Evolutionary conservation across 2,113 vertebrate genomes (phyloP), one percentile per base, ranked within the genome.

Genomic region (Excalfactoria chinensis): DNA sequence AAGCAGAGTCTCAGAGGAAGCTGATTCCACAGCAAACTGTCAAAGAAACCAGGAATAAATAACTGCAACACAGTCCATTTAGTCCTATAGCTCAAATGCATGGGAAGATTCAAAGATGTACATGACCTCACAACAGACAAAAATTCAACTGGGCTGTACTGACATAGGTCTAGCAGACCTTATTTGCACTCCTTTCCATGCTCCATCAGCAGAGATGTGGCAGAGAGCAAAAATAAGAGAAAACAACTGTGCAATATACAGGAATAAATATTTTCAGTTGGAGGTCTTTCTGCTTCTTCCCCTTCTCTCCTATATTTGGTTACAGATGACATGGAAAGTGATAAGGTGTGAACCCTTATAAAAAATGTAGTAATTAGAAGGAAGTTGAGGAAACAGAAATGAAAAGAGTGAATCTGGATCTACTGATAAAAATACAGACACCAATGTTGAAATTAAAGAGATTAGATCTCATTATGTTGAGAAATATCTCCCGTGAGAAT

Each of bases 401-500:
- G n/a, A 85, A 58, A 1, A 32, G 21, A 17, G 44, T 67, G 32
- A 88, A 68, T 35, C 20, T 68, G 60, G 78, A 22, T 60, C 30
- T 34, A 19, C 84, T 56, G 73, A 62, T 80, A 64, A 55, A 75
- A 69, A 58, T 63, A 46, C 44, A 74, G 53, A 67, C 69, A 93
- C 28, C 19, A 73, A 11, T 46, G 82, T 55, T 68, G 72, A 93
- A 82, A 91, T 85, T 73, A 84, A 72, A 80, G 73, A 94, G 67
- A 93, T 87, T 86, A 89, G 74, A 85, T 91, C 94, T 96, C 73
- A 70, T 94, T 83, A 81, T 46, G 30, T 44, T 75, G 74, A 79
- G 55, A 85, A 67, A 93, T 68, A 58, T 88, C 60, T 93, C 71
- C 76, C 4, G 0, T 34, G 89, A 93, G 86, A 69, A 84, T 43